Base-by-base conservation (phyloP, 2,797 vertebrate genomes). In the Emydoidea blandingii region DNA sequence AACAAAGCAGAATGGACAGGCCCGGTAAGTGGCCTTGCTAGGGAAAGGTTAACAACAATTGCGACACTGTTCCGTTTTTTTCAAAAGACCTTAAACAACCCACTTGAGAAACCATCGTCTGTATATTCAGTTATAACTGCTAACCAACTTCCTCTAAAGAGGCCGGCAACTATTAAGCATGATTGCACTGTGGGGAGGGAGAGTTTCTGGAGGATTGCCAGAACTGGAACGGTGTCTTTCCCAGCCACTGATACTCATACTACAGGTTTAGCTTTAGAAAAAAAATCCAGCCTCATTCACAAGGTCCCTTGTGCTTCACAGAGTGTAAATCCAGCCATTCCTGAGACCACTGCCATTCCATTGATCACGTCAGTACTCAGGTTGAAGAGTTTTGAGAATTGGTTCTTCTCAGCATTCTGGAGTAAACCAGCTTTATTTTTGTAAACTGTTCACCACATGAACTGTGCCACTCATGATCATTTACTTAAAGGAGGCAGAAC, bases 51-150 rank as follows among this genome's bases (percentile, higher is more conserved):
- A 78, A 78, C 83, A 85, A 37, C 25, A 31, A 83, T 81, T 74
- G n/a, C 87, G 88, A 62, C 2, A 88, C 56, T 47, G 25, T 2
- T 74, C 83, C 68, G 89, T 72, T 93, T 93, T 86, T 95, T 94
- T 90, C 84, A 89, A 90, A 97, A 93, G 81, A 78, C 47, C 54
- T 92, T 12, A 3, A 92, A 65, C 29, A 47, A 81, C 65, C 82
- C 2, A 0, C 79, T 97, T 87, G 82, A 83, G 95, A 91, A 96
- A 95, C 18, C 31, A 5, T 72, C 34, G 62, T 8, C 85, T 84
- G 59, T 87, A 83, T 93, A 94, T 91, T 97, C 93, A 2, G 96
- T 96, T 96, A 90, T 18, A 93, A 59, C 1, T 1, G 91, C 85
- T 92, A 78, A 78, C 8, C 65, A 2, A 92, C 91, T 96, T 96